Conservation (phyloP, 2,888 invertebrate species). For the Cylindroiulus punctatus region DNA sequence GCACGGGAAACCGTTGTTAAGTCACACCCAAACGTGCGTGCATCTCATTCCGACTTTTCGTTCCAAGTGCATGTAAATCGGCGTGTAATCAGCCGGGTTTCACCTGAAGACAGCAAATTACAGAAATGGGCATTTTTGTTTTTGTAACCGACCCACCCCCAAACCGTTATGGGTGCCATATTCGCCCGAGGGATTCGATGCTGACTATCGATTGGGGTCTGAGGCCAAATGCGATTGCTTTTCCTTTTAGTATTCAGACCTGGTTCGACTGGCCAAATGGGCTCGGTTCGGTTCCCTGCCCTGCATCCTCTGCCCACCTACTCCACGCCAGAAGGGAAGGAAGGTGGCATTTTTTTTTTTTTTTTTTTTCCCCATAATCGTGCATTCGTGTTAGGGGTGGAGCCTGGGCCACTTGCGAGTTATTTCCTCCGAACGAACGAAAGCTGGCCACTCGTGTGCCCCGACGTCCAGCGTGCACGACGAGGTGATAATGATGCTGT, state of each 20-base stretch:
- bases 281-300: neutral
- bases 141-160: neutral
- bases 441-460: neutral
- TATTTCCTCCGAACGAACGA: neutral
- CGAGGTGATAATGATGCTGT: no score
- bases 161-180: neutral
- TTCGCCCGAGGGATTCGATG: neutral
- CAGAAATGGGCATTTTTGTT: no score
- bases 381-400: neutral
- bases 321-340: neutral
- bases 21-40: no score
- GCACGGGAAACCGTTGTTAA: no score
- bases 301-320: neutral
- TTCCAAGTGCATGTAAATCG: no score
- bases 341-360: conserved; percentile 17
- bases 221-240: conserved; percentile 22
- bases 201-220: neutral
- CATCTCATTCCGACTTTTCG: no score
- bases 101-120: no score
- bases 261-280: neutral
- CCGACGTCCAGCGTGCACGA: no score
- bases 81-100: no score
- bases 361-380: neutral
- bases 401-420: neutral
- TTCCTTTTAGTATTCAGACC: neutral